Base-by-base conservation (phyloP, 2,113 vertebrate species). In the Burhinus oedicnemus region DNA sequence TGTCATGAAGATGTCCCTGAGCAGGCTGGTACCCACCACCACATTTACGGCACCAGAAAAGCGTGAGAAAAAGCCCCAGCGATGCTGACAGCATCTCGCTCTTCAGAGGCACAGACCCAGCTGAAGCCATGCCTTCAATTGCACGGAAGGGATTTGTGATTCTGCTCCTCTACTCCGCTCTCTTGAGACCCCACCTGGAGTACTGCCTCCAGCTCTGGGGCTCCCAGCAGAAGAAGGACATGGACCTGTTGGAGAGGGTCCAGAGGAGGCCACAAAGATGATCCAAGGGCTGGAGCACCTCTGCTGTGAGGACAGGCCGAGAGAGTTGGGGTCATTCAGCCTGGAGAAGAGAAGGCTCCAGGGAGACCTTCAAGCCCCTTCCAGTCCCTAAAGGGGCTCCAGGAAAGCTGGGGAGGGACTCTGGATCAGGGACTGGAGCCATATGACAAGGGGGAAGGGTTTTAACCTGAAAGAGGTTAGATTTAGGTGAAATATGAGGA, bases 51-150 rank as follows among this genome's bases (percentile, higher is more conserved):
- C 81, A 58, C 30, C 65, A 78, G 44, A 40, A 18, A 40, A 27
- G 38, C 11, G 11, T 5, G 4, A 54, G 29, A 9, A 19, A 61
- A 71, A 87, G 62, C 38, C 51, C 40, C 57, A 38, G 68, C 0
- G 4, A 58, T 34, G 30, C 77, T 65, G 45, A 26, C 40, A 26
- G 22, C 0, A 4, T 9, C 87, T 27, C 36, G 60, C 25, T 47
- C 40, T 17, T 29, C 11, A 17, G 68, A 83, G 18, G 27, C 42
- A 5, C 77, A 15, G 36, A 40, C 30, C 27, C 68, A 64, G 64
- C 69, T 42, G 69, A 58, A 77, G 72, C 57, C 5, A 0, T 2
- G 12, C 4, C 0, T 29, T 62, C 45, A 38, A 3, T 26, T 2
- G 0, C 36, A 11, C 1, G 7, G 61, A 40, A 12, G 27, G 34